Conservation (phyloP, 2,888 invertebrate genomes). For the Heliconius cydno region DNA sequence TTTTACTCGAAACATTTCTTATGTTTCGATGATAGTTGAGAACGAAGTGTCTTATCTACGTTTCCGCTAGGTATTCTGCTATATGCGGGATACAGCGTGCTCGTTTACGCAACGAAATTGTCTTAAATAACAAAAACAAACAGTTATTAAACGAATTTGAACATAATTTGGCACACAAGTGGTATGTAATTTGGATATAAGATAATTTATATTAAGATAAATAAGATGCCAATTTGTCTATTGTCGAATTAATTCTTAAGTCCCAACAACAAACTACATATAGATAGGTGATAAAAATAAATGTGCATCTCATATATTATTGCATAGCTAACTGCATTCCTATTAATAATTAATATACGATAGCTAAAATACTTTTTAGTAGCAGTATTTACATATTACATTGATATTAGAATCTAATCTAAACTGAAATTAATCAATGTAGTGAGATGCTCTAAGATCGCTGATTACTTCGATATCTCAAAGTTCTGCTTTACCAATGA, state of each 20-base stretch:
- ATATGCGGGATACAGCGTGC: background rate
- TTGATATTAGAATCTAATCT: background rate
- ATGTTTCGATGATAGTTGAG: too few species aligned
- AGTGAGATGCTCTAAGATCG: background rate
- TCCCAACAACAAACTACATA: background rate
- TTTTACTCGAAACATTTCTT: too few species aligned
- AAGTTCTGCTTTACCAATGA: background rate
- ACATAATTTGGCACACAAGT: background rate
- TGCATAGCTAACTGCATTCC: too few species aligned
- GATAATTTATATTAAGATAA: background rate
- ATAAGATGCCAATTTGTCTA: background rate
- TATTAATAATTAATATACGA: too few species aligned
- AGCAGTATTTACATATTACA: too few species aligned
- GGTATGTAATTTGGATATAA: background rate
- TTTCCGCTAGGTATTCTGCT: too few species aligned
- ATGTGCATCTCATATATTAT: too few species aligned
- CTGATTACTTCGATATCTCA: background rate
- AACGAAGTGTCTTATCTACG: background rate
- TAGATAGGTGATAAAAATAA: background rate
- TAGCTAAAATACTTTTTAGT: too few species aligned
- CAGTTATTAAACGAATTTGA: background rate
- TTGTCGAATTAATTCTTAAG: background rate
- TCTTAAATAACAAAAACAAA: background rate
- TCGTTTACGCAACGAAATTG: background rate
- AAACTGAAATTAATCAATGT: background rate